Evolutionary conservation across 2,113 vertebrate genomes (phyloP).

Genomic region (Mystacornis crossleyi): DNA sequence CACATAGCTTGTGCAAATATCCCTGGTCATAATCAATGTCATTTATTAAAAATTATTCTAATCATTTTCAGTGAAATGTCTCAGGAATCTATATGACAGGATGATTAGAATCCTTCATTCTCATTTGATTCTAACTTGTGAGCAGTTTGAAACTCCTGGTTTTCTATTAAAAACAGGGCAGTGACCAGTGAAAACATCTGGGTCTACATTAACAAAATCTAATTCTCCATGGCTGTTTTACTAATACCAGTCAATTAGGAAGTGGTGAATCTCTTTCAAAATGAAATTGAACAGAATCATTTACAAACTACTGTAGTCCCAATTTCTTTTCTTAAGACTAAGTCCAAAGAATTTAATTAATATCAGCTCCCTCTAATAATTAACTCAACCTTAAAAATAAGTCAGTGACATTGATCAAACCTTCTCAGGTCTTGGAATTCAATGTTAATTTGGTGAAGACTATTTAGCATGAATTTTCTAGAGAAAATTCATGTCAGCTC

Average conservation of each 20-base stretch:
- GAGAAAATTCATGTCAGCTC: not conserved
- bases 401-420: not conserved
- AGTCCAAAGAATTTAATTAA: conserved; percentile 32
- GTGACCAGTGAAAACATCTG: not conserved
- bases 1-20: not conserved
- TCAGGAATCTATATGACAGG: not conserved
- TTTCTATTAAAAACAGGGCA: not conserved
- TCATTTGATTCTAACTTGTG: conserved; percentile 13
- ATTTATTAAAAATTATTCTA: not conserved
- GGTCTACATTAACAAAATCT: conserved; percentile 20
- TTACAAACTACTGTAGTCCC: not conserved
- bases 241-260: conserved; percentile 42
- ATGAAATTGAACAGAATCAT: not conserved
- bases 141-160: not conserved
- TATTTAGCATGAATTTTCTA: not conserved
- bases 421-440: not conserved
- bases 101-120: not conserved
- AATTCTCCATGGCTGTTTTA: conserved; percentile 51
- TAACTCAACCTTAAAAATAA: conserved; percentile 39
- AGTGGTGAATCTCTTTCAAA: not conserved
- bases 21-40: not conserved
- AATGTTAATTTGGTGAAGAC: not conserved
- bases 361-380: conserved; percentile 21
- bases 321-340: not conserved
- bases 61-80: not conserved